These are phyloP conservation scores for Cepphus grylle DNA, from an alignment of 2,113 vertebrate genomes.

Conservation along the genomic window DNA sequence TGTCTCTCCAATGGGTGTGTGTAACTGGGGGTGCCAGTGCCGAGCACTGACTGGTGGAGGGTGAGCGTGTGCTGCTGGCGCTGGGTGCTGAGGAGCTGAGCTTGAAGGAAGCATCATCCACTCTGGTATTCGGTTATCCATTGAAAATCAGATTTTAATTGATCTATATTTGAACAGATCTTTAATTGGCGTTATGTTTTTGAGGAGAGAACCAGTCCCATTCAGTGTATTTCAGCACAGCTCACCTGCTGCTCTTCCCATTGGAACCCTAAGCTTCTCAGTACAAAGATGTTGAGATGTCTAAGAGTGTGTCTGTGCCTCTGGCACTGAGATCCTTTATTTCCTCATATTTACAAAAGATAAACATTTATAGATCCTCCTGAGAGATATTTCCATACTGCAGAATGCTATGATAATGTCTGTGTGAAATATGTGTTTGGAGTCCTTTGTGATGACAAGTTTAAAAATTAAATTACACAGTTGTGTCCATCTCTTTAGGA, in stretches of 20 bases:
- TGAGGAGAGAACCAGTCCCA: neutral
- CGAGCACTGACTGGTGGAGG: neutral
- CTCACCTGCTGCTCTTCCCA: neutral
- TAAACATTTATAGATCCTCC: constrained; percentile 3
- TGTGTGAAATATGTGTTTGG: neutral
- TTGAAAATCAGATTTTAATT: neutral
- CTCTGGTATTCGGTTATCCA: neutral
- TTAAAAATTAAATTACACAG: neutral
- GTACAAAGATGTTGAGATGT: neutral
- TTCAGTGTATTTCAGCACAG: neutral
- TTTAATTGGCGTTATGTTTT: neutral
- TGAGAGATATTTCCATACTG: neutral
- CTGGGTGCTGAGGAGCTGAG: neutral
- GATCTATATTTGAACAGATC: neutral
- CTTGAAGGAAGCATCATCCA: neutral
- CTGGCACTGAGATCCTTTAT: neutral
- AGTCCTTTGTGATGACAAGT: neutral
- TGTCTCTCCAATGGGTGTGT: neutral
- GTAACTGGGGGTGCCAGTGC: neutral
- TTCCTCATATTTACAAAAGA: neutral
- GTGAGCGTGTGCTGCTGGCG: neutral
- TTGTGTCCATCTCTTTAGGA: neutral
- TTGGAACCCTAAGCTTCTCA: neutral
- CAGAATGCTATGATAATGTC: neutral
- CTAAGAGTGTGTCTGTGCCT: neutral